Evolutionary conservation across 2,113 vertebrate species (phyloP).

Genomic region (Heloderma charlesbogerti): DNA sequence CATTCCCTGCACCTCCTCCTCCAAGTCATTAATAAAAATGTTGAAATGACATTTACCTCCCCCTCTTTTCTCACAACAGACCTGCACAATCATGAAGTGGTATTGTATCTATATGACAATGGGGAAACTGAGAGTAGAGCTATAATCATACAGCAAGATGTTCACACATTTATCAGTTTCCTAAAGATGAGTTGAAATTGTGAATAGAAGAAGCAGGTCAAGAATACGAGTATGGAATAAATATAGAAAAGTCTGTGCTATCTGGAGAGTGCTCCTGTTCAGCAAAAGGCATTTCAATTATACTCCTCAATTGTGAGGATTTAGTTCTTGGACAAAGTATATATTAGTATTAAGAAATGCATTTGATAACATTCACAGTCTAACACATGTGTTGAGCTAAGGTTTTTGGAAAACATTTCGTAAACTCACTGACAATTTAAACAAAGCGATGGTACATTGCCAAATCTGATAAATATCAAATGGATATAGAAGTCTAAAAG

Average conservation of each 20-base stretch:
- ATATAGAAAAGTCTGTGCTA: slow-evolving; percentile 5
- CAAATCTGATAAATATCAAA: slow-evolving; percentile 59
- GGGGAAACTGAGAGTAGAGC: not conserved
- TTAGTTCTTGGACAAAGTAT: slow-evolving; percentile 26
- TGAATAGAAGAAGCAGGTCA: slow-evolving; percentile 28
- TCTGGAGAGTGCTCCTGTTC: not conserved
- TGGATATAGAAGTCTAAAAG: slow-evolving; percentile 53
- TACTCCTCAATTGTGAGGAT: slow-evolving; percentile 12
- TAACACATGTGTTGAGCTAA: slow-evolving; percentile 40
- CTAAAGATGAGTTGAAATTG: not conserved
- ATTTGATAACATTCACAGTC: slow-evolving; percentile 48
- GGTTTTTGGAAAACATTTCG: slow-evolving; percentile 54
- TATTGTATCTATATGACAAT: not conserved
- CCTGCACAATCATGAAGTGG: not conserved
- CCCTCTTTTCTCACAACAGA: not conserved
- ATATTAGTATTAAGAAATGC: slow-evolving; percentile 44
- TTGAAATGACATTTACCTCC: not conserved
- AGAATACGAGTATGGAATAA: not conserved
- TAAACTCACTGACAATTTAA: slow-evolving; percentile 38
- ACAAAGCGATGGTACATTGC: slow-evolving; percentile 48
- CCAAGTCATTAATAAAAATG: too few species aligned
- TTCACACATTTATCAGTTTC: not conserved
- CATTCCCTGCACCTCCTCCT: too few species aligned
- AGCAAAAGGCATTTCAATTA: slow-evolving; percentile 31
- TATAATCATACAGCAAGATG: not conserved